Evolutionary conservation across 2,113 vertebrate species (phyloP).

Genomic region (Manacus vitellinus): DNA sequence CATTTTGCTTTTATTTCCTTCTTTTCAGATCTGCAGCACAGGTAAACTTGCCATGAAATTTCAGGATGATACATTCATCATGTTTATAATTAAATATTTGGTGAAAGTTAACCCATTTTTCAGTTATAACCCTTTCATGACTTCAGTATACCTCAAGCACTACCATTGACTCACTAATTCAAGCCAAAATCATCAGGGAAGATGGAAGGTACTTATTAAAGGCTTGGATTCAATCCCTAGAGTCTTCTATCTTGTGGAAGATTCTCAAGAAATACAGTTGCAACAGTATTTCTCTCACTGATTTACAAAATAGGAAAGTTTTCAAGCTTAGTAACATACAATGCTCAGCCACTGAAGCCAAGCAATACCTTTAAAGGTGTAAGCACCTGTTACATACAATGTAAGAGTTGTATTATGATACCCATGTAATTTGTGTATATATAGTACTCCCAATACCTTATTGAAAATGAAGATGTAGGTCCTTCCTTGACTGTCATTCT

Average conservation of each 20-base stretch:
- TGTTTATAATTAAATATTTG: not conserved
- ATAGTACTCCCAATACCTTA: not conserved
- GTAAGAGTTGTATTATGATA: not conserved
- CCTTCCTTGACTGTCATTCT: not conserved
- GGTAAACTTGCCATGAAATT: not conserved
- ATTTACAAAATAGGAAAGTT: not conserved
- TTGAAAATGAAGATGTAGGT: not conserved
- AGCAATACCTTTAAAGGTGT: not conserved
- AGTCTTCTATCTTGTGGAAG: not conserved
- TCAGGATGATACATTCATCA: not conserved
- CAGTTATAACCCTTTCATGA: not conserved
- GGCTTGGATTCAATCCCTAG: not conserved
- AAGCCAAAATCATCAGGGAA: not conserved
- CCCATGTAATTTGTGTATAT: no score
- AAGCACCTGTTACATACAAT: not conserved
- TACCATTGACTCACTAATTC: not conserved
- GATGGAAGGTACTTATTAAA: not conserved
- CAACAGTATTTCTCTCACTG: not conserved
- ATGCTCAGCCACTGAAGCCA: not conserved
- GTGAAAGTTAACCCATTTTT: not conserved
- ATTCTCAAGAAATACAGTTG: not conserved
- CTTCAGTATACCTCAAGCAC: not conserved
- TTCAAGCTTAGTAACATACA: not conserved
- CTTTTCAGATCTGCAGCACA: not conserved
- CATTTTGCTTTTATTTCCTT: not conserved